Conservation (phyloP, 2,888 invertebrate species). For the Eueremaeus valkanovi region DNA sequence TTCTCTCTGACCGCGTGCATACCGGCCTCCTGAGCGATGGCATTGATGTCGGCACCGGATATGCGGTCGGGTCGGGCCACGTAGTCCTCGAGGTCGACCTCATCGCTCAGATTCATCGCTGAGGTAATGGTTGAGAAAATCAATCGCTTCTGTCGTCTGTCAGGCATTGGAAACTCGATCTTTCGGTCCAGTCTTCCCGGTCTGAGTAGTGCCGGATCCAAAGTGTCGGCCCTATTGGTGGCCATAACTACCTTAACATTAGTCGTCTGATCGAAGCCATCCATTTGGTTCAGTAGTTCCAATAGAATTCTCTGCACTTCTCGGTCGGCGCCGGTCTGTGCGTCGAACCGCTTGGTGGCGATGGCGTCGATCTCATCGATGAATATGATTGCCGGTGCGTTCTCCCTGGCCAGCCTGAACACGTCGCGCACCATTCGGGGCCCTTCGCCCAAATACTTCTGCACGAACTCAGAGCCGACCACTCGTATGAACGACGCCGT, state of each 20-base stretch:
- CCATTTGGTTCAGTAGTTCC: slow-evolving; percentile 98
- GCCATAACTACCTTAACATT: slow-evolving; percentile 99
- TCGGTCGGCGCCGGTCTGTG: slow-evolving; percentile 95
- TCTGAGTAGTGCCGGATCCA: slow-evolving; percentile 93
- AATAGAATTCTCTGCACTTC: slow-evolving; percentile 96
- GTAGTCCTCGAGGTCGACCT: slow-evolving; percentile 98
- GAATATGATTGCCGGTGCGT: slow-evolving; percentile 98
- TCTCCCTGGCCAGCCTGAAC: slow-evolving; percentile 96
- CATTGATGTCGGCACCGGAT: slow-evolving; percentile 98
- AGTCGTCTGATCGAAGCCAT: slow-evolving; percentile 99
- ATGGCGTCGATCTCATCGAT: slow-evolving; percentile 99
- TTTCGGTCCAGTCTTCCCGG: slow-evolving; percentile 96
- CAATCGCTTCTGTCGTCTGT: slow-evolving; percentile 80
- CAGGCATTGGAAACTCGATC: slow-evolving; percentile 97
- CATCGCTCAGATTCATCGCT: slow-evolving; percentile 95
- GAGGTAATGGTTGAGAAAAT: slow-evolving; percentile 97
- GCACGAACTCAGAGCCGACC: slow-evolving; percentile 98
- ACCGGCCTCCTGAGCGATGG: slow-evolving; percentile 99
- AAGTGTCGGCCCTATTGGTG: slow-evolving; percentile 92
- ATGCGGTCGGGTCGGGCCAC: slow-evolving; percentile 98
- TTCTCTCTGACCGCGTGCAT: slow-evolving; percentile 99
- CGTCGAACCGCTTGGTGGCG: slow-evolving; percentile 92
- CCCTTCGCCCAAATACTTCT: slow-evolving; percentile 98
- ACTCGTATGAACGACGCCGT: slow-evolving; percentile 98
- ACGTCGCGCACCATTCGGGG: slow-evolving; percentile 99